Evolutionary conservation across 1,140 invertebrate species (phyloP).

Genomic region (Drosophila saltans): DNA sequence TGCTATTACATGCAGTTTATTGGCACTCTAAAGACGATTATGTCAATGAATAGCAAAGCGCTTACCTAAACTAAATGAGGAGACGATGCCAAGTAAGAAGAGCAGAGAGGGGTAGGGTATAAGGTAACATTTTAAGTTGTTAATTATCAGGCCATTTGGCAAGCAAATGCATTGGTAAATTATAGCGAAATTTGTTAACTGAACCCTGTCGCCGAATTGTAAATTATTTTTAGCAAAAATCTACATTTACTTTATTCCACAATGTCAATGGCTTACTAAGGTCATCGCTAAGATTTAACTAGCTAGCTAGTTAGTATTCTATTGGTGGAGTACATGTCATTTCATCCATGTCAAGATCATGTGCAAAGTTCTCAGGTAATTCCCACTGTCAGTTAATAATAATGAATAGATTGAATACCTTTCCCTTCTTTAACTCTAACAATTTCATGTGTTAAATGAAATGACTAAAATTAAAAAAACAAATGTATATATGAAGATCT

Average conservation of each 20-base stretch:
- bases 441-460: too few species aligned
- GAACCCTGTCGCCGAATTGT: neutral
- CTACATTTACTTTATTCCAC: neutral
- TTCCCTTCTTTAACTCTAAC: too few species aligned
- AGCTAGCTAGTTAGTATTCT: neutral
- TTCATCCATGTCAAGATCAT: conserved; percentile 46
- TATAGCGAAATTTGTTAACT: conserved; percentile 31
- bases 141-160: conserved; percentile 49
- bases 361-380: conserved; percentile 12
- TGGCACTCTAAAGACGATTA: conserved; percentile 65
- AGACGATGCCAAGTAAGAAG: neutral
- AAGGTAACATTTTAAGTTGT: neutral
- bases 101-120: conserved; percentile 1
- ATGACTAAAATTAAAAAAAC: too few species aligned
- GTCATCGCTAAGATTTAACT: neutral
- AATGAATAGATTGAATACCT: neutral
- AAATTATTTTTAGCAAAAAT: neutral
- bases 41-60: conserved; percentile 57
- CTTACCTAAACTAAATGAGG: conserved; percentile 8
- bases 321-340: conserved; percentile 8
- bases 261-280: conserved; percentile 48
- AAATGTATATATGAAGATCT: too few species aligned
- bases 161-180: conserved; percentile 32
- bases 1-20: conserved; percentile 70
- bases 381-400: conserved; percentile 26